Conservation (phyloP, 2,888 invertebrate genomes). For the Hipparchia semele region DNA sequence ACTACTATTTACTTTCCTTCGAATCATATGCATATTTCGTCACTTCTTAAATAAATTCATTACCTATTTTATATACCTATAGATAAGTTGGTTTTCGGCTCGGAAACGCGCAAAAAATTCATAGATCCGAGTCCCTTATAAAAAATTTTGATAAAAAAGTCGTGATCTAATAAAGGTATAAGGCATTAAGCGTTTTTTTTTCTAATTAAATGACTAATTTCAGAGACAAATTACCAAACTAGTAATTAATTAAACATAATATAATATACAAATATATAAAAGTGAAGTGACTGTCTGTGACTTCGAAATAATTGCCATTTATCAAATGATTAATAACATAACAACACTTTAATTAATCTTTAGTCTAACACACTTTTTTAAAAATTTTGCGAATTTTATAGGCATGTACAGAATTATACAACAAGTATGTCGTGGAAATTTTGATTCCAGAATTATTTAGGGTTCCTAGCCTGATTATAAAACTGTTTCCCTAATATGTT, state of each 20-base stretch:
- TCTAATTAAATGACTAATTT: constrained; percentile 18
- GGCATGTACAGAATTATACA: too few relatives aligned
- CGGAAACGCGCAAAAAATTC: background rate
- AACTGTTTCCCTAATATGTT: too few relatives aligned
- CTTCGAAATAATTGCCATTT: too few relatives aligned
- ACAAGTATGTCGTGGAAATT: too few relatives aligned
- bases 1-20: background rate
- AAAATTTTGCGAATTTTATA: too few relatives aligned
- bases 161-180: constrained; percentile 1
- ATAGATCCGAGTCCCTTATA: background rate
- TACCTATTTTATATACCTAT: background rate
- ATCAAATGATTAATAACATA: too few relatives aligned
- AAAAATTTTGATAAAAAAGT: constrained; percentile 8
- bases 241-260: constrained; percentile 25
- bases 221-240: constrained; percentile 22
- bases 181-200: constrained; percentile 17
- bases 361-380: too few relatives aligned
- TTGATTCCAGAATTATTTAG: too few relatives aligned
- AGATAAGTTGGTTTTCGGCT: background rate
- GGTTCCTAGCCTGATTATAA: too few relatives aligned
- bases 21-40: background rate
- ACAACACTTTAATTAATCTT: too few relatives aligned
- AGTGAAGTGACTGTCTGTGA: too few relatives aligned
- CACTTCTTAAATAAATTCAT: background rate
- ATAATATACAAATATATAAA: too few relatives aligned